These are phyloP conservation scores for Coelogynopora nodosa DNA, from an alignment of 2,888 invertebrate species.

Conservation along the genomic window DNA sequence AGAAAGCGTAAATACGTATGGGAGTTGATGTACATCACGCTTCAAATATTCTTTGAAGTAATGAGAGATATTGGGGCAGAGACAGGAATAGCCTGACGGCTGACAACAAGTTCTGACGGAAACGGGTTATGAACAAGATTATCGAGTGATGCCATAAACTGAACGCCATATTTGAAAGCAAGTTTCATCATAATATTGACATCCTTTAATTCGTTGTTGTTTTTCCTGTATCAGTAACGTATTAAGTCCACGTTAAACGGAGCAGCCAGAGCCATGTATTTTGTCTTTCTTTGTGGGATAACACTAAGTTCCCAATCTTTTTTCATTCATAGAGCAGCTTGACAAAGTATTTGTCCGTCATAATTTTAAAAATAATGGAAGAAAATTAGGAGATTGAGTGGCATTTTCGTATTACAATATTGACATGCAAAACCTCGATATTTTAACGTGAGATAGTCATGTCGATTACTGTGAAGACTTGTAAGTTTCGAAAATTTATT, in stretches of 20 bases:
- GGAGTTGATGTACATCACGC: background rate
- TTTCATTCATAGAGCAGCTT: background rate
- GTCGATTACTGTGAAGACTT: too few species aligned
- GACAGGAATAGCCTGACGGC: background rate
- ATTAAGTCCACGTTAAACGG: background rate
- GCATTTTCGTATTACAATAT: background rate
- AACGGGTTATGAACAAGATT: background rate
- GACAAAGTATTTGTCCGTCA: conserved; percentile 13
- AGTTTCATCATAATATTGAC: background rate
- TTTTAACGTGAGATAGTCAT: conserved; percentile 47
- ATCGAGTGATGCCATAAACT: background rate
- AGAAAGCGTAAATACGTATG: background rate
- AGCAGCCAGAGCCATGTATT: conserved; percentile 9
- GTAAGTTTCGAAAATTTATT: too few species aligned
- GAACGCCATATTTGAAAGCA: background rate
- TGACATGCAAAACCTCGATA: conserved; percentile 47
- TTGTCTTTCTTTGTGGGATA: conserved; percentile 21
- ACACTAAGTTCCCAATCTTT: conserved; percentile 31
- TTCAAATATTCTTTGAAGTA: background rate
- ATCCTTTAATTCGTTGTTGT: background rate
- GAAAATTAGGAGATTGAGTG: conserved; percentile 11
- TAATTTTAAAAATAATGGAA: conserved; percentile 33
- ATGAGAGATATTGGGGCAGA: background rate
- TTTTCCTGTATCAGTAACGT: background rate
- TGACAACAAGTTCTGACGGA: background rate